Conservation (phyloP, 2,113 vertebrate species). For the Sphyrna mokarran region DNA sequence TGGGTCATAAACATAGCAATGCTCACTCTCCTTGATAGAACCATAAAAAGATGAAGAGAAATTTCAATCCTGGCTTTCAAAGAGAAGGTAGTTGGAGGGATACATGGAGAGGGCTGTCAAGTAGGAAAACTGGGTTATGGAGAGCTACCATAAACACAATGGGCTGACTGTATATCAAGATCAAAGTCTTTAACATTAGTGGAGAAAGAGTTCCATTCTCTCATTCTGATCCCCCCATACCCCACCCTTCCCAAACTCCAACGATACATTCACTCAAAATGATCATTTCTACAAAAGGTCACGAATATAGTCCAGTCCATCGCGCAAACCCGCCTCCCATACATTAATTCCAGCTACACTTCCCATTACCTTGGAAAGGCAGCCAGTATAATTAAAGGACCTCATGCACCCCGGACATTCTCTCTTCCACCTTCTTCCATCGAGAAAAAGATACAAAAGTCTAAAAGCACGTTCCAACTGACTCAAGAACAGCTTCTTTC, state of each 20-base stretch:
- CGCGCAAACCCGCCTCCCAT: no score
- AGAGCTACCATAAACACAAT: not conserved
- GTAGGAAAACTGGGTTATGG: not conserved
- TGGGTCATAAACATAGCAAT: not conserved
- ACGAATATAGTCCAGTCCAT: no score
- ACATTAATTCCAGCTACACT: no score
- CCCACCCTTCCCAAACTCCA: no score
- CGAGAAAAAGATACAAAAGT: no score
- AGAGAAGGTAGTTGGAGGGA: not conserved
- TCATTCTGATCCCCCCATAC: no score
- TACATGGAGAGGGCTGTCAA: not conserved
- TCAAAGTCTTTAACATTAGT: not conserved
- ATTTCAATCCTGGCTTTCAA: not conserved
- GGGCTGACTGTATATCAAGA: not conserved
- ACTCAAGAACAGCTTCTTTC: no score
- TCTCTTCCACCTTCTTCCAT: no score
- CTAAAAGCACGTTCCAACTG: no score
- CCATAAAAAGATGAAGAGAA: not conserved
- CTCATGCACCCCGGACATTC: no score
- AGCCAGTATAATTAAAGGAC: no score
- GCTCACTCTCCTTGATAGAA: not conserved
- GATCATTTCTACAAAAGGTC: not conserved
- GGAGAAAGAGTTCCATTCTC: not conserved
- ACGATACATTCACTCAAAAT: not conserved
- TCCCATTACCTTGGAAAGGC: no score